Percentiles rank a stretch among this genome's conserved stretches.
Conservation (phyloP, 2,888 invertebrate genomes). For the Chrysolina haemoptera region DNA sequence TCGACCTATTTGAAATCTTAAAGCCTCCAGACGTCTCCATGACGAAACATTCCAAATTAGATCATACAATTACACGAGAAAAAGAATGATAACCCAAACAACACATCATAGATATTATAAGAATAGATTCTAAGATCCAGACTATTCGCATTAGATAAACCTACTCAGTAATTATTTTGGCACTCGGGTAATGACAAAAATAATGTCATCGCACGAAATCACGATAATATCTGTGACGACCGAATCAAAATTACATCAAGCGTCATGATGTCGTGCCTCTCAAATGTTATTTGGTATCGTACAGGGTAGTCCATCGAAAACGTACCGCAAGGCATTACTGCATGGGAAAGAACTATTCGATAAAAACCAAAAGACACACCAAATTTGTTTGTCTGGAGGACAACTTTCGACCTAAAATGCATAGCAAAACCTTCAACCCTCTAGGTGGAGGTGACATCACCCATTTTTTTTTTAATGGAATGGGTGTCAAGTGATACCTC, state of each 20-base stretch:
- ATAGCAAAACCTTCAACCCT: too few relatives aligned
- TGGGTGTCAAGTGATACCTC: too few relatives aligned
- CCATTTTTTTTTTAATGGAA: too few relatives aligned
- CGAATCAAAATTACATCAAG: constrained; percentile 50
- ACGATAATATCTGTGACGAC: constrained; percentile 57
- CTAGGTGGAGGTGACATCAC: too few relatives aligned
- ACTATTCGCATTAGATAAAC: constrained; percentile 50
- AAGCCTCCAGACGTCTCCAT: neutral
- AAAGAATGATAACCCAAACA: constrained; percentile 3
- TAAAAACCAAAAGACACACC: too few relatives aligned
- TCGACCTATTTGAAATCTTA: too few relatives aligned
- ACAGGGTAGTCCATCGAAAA: neutral
- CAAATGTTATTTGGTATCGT: neutral
- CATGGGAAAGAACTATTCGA: too few relatives aligned
- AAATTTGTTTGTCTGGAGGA: too few relatives aligned
- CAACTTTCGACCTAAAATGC: too few relatives aligned
- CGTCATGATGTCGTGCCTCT: constrained; percentile 1
- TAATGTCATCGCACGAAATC: constrained; percentile 55
- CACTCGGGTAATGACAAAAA: constrained; percentile 46
- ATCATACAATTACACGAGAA: neutral
- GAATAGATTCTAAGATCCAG: constrained; percentile 25
- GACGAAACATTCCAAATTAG: neutral
- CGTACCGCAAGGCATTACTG: too few relatives aligned
- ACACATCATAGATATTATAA: neutral
- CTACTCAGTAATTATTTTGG: constrained; percentile 52